Evolutionary conservation across 2,888 invertebrate species (phyloP), one percentile per base, ranked within the genome.

Genomic region (Drosophila koepferae): DNA sequence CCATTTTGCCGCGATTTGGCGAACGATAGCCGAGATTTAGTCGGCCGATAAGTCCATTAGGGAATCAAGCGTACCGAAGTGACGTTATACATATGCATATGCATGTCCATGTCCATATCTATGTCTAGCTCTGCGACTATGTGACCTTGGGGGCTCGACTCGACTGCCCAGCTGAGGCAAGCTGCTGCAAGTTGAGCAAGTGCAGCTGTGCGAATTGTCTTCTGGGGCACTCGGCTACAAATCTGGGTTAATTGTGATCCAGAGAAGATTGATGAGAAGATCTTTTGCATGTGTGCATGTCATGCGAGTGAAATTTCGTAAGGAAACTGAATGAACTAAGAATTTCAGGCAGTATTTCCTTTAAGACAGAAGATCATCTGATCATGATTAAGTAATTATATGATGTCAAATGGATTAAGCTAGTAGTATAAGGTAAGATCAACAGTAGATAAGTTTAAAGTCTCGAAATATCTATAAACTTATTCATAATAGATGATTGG

Each of bases 1-100:
- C 49, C 36, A 58, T 44, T 28, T 28, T 60, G 38, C 38, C 51
- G 78, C 75, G 75, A 76, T 76, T 86, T 77, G 54, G 76, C 72
- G 77, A 75, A 68, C 53, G 62, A 38, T 41, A 38, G 34, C 65
- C 66, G 77, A 84, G 89, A 83, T 83, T 86, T 74, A 51, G 66
- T 66, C 63, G 61, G 48, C 74, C 81, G 84, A 86, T 90, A 86
- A 83, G 82, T 86, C 82, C 72, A 86, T 83, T 89, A 85, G 81
- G 79, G 80, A 80, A 67, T 59, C 43, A 31, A 58, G 63, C 51
- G 64, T 41, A 38, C 23, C 60, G 63, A 53, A 68, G 77, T 77
- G 80, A 80, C 74, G 77, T 63, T 65, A 67, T 59, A 56, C 36
- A 34, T 62, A 44, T 20, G 20, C 8, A 18, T 16, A 18, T 62